phyloP scores from a whole-genome alignment of 1,140 invertebrate species.

The Condylostylus longicornis region DNA sequence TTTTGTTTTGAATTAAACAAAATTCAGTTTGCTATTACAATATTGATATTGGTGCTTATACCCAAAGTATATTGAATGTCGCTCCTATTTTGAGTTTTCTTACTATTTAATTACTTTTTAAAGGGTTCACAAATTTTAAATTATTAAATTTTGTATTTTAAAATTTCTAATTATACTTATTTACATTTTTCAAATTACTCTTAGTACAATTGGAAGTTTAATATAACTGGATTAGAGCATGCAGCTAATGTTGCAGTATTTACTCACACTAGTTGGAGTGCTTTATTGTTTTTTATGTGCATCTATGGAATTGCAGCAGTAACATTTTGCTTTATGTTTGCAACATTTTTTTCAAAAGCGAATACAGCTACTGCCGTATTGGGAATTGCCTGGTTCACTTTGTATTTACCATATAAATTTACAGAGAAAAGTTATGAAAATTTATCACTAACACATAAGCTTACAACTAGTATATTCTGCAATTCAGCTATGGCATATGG shows the following conservation, averaged over 20 bases:
- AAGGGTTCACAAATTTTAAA: too few relatives aligned
- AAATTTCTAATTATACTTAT: neutral
- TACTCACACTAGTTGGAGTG: neutral
- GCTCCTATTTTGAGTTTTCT: too few relatives aligned
- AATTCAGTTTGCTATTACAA: too few relatives aligned
- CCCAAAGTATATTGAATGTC: too few relatives aligned
- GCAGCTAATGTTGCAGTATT: neutral
- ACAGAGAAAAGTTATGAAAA: constrained; percentile 3
- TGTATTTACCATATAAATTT: constrained; percentile 28
- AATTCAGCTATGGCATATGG: constrained; percentile 62
- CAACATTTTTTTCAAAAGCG: neutral
- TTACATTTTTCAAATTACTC: neutral
- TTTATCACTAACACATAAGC: constrained; percentile 1
- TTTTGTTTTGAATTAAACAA: too few relatives aligned
- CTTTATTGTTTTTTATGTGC: constrained; percentile 1
- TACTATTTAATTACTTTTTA: too few relatives aligned
- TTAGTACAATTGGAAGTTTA: too few relatives aligned
- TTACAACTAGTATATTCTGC: constrained; percentile 20
- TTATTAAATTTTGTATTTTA: too few relatives aligned
- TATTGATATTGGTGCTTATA: too few relatives aligned
- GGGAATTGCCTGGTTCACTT: neutral
- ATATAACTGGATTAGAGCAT: too few relatives aligned
- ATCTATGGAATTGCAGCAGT: constrained; percentile 4
- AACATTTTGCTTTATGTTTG: constrained; percentile 7
- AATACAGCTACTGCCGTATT: neutral